These are phyloP conservation scores for Molothrus ater DNA, from an alignment of 2,797 vertebrate genomes.

Conservation along the genomic window DNA sequence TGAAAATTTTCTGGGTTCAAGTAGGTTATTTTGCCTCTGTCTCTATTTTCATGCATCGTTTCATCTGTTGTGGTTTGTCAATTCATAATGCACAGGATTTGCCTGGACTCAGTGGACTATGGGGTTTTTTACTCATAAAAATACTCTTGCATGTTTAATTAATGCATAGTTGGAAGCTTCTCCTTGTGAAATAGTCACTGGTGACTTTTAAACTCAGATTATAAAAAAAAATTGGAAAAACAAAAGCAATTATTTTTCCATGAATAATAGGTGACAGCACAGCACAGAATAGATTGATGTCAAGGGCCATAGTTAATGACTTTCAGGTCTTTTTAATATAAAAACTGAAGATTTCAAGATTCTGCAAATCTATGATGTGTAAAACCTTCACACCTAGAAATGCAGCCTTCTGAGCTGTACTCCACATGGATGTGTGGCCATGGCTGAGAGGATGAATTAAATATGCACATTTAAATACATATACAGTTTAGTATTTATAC, in stretches of 20 bases:
- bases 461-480: neutral
- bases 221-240: neutral
- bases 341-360: neutral
- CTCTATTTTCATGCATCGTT: conserved; percentile 50
- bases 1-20: conserved; percentile 60
- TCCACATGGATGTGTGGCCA: neutral
- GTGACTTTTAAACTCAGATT: neutral
- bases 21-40: conserved; percentile 45
- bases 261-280: neutral
- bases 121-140: neutral
- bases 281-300: neutral
- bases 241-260: neutral
- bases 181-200: neutral
- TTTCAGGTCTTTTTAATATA: neutral
- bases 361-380: neutral
- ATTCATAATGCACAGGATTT: neutral
- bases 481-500: neutral
- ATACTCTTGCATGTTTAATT: neutral
- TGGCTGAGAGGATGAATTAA: neutral
- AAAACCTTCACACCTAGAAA: neutral
- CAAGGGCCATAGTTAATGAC: neutral
- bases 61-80: conserved; percentile 1
- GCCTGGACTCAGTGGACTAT: neutral
- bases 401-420: neutral
- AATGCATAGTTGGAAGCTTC: neutral